Evolutionary conservation across 2,888 invertebrate genomes (phyloP).

Genomic region (Rhaphigaster nebulosa): DNA sequence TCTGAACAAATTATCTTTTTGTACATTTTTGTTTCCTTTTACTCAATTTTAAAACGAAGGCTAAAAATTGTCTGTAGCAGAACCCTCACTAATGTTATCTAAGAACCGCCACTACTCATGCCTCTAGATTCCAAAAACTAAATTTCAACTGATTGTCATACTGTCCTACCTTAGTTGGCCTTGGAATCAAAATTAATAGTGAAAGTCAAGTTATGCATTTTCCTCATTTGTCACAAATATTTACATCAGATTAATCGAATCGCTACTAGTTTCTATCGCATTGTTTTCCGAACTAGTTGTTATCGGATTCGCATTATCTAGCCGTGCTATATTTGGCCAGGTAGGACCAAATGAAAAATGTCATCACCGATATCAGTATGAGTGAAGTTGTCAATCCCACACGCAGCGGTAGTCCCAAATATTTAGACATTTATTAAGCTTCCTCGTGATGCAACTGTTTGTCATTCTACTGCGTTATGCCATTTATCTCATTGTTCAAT

Average conservation of each 20-base stretch:
- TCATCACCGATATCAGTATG: not conserved
- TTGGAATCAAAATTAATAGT: too few relatives aligned
- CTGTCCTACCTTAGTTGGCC: too few relatives aligned
- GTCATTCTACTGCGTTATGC: not conserved
- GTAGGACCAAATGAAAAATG: not conserved
- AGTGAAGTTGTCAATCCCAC: not conserved
- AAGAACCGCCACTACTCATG: too few relatives aligned
- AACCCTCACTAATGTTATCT: too few relatives aligned
- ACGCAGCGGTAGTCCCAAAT: not conserved
- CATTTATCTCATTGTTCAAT: not conserved
- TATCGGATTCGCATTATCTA: not conserved
- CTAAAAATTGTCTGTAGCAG: too few relatives aligned
- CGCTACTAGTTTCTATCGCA: not conserved
- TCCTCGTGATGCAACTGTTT: conserved; percentile 15
- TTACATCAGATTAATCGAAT: not conserved
- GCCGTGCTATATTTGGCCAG: not conserved
- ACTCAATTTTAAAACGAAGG: too few relatives aligned
- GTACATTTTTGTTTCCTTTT: too few relatives aligned
- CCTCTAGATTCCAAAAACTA: too few relatives aligned
- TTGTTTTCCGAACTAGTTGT: not conserved
- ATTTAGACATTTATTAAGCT: not conserved
- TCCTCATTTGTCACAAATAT: not conserved
- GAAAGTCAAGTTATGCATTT: not conserved
- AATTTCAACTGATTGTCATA: too few relatives aligned
- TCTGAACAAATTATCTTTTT: too few relatives aligned